A percentile compares a stretch with the other conserved stretches of the same genome.
phyloP scores from a whole-genome alignment of 2,113 vertebrate species.

The Takifugu bimaculatus region DNA sequence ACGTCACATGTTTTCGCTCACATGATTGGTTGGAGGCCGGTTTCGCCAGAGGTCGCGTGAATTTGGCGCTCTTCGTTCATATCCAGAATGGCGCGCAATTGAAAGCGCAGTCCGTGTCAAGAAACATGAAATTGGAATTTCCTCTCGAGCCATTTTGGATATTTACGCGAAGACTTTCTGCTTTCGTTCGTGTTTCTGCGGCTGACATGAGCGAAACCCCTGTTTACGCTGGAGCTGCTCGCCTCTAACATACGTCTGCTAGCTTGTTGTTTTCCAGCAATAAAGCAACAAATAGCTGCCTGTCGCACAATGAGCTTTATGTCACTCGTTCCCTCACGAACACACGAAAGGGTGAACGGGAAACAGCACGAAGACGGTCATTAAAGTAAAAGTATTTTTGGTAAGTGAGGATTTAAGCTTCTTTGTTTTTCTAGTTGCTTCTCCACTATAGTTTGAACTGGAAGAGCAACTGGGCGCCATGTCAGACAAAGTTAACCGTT shows the following conservation, averaged over 20 bases:
- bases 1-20: not conserved
- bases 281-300: slow-evolving; percentile 14
- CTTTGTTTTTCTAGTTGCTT: not conserved
- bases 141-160: not conserved
- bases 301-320: slow-evolving; percentile 6
- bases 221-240: not conserved
- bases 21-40: slow-evolving; percentile 54
- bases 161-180: not conserved
- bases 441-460: not conserved
- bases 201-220: slow-evolving; percentile 1
- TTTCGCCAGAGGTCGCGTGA: slow-evolving; percentile 43
- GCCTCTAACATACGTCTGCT: slow-evolving; percentile 15
- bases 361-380: not conserved
- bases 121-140: slow-evolving; percentile 11
- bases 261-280: slow-evolving; percentile 46
- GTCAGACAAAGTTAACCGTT: not conserved
- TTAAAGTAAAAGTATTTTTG: slow-evolving; percentile 1
- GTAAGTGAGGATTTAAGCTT: slow-evolving; percentile 35
- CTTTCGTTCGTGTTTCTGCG: not conserved
- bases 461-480: not conserved
- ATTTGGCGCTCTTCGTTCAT: slow-evolving; percentile 71
- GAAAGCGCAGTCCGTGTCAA: slow-evolving; percentile 20
- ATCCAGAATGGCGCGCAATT: slow-evolving; percentile 59
- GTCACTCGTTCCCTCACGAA: not conserved
- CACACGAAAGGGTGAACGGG: slow-evolving; percentile 1